Conservation (phyloP, 1,140 invertebrate species). For the Conus betulinus region DNA sequence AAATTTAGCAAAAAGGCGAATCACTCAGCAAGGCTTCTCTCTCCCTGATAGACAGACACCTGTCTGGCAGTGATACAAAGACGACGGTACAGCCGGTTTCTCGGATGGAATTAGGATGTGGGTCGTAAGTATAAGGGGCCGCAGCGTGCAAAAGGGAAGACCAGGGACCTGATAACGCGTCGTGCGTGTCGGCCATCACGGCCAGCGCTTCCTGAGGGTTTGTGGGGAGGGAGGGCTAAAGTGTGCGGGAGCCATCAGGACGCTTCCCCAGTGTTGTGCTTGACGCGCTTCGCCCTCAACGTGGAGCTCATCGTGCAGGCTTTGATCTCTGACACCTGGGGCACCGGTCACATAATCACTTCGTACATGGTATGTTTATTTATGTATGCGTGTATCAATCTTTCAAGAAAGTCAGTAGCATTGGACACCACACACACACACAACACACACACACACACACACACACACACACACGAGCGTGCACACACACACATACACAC, state of each 20-base stretch:
- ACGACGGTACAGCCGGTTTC: constrained; percentile 30
- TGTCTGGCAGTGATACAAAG: constrained; percentile 33
- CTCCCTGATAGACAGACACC: constrained; percentile 34
- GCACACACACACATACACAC: too few relatives aligned
- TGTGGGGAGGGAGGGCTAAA: neutral
- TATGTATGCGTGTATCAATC: too few relatives aligned
- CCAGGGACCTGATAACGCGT: constrained; percentile 20
- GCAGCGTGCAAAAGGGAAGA: constrained; percentile 38
- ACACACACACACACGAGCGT: too few relatives aligned
- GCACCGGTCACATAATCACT: too few relatives aligned
- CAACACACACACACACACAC: too few relatives aligned
- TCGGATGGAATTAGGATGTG: too few relatives aligned
- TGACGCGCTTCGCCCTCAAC: neutral
- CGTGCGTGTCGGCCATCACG: constrained; percentile 10
- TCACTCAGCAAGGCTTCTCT: neutral
- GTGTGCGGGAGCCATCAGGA: too few relatives aligned
- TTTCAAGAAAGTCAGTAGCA: too few relatives aligned
- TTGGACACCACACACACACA: too few relatives aligned
- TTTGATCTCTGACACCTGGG: constrained; percentile 8
- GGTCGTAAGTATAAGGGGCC: constrained; percentile 34
- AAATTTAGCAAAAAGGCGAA: constrained; percentile 14
- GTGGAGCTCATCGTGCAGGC: constrained; percentile 14
- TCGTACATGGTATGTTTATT: too few relatives aligned
- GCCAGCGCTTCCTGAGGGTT: constrained; percentile 15
- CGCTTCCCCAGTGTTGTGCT: too few relatives aligned